Evolutionary conservation across 1,140 invertebrate genomes (phyloP).

Genomic region (Sitodiplosis mosellana): DNA sequence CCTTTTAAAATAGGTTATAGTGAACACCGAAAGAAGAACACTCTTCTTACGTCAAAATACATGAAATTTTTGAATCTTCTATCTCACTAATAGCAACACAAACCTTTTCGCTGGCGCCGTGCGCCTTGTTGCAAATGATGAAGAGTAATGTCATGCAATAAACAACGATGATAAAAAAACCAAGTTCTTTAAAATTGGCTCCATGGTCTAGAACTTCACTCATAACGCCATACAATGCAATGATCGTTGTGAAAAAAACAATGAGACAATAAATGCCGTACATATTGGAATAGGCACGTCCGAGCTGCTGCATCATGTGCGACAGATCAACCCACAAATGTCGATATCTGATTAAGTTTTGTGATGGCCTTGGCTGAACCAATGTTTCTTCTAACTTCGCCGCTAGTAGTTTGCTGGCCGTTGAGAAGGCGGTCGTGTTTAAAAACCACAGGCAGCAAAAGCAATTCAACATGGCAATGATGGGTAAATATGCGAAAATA

Average conservation of each 20-base stretch:
- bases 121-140: slow-evolving; percentile 48
- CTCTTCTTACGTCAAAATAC: too few species aligned
- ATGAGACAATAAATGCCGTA: slow-evolving; percentile 48
- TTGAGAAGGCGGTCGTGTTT: slow-evolving; percentile 44
- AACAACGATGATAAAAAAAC: slow-evolving; percentile 42
- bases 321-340: slow-evolving; percentile 47
- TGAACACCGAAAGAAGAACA: too few species aligned
- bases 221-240: slow-evolving; percentile 42
- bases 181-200: slow-evolving; percentile 44
- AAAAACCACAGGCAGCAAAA: slow-evolving; percentile 44
- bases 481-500: slow-evolving; percentile 46
- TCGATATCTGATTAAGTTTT: slow-evolving; percentile 39
- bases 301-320: slow-evolving; percentile 52
- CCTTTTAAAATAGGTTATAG: too few species aligned
- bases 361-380: slow-evolving; percentile 33
- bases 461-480: slow-evolving; percentile 46
- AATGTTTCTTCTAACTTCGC: slow-evolving; percentile 36
- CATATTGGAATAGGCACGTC: slow-evolving; percentile 47
- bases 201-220: slow-evolving; percentile 47
- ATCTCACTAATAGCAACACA: background rate
- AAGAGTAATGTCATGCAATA: slow-evolving; percentile 45
- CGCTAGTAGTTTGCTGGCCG: slow-evolving; percentile 37
- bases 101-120: slow-evolving; percentile 38
- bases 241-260: slow-evolving; percentile 47
- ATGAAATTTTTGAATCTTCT: background rate